These are phyloP conservation scores for Turdus rufiventris DNA, from an alignment of 2,113 vertebrate genomes.

Conservation along the genomic window DNA sequence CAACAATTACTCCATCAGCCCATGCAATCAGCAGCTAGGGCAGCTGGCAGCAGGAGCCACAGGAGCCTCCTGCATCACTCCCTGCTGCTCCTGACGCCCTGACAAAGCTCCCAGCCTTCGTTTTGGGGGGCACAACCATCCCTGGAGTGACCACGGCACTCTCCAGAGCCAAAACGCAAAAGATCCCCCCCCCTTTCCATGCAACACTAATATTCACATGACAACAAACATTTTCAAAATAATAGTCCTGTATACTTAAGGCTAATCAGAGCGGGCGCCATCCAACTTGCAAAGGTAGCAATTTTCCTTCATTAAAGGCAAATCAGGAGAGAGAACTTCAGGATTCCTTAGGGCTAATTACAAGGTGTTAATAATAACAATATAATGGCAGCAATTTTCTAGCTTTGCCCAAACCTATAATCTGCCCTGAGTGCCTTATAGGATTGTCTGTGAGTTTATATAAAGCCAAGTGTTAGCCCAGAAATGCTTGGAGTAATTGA, in stretches of 20 bases:
- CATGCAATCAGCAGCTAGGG: slow-evolving; percentile 50
- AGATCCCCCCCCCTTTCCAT: neutral
- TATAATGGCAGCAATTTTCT: slow-evolving; percentile 97
- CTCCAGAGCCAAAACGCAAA: neutral
- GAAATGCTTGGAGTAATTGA: slow-evolving; percentile 77
- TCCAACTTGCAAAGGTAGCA: slow-evolving; percentile 94
- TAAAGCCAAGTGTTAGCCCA: slow-evolving; percentile 79
- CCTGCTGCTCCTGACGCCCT: neutral
- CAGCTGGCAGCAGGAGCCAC: slow-evolving; percentile 20
- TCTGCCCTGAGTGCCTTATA: slow-evolving; percentile 84
- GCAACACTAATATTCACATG: slow-evolving; percentile 77
- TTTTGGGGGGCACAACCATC: slow-evolving; percentile 15
- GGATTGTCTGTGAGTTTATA: slow-evolving; percentile 83
- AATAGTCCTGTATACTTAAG: slow-evolving; percentile 85
- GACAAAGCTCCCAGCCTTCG: slow-evolving; percentile 20
- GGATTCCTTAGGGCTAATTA: slow-evolving; percentile 97
- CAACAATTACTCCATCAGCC: slow-evolving; percentile 56
- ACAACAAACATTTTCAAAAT: slow-evolving; percentile 84
- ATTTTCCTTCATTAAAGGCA: slow-evolving; percentile 97
- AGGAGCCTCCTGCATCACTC: slow-evolving; percentile 42
- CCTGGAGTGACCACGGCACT: slow-evolving; percentile 20
- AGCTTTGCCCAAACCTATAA: slow-evolving; percentile 89
- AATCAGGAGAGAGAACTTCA: slow-evolving; percentile 95
- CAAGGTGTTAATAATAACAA: slow-evolving; percentile 99
- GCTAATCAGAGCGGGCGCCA: slow-evolving; percentile 96